Evolutionary conservation across 2,113 vertebrate genomes (phyloP).

Genomic region (Phalacrocorax aristotelis): DNA sequence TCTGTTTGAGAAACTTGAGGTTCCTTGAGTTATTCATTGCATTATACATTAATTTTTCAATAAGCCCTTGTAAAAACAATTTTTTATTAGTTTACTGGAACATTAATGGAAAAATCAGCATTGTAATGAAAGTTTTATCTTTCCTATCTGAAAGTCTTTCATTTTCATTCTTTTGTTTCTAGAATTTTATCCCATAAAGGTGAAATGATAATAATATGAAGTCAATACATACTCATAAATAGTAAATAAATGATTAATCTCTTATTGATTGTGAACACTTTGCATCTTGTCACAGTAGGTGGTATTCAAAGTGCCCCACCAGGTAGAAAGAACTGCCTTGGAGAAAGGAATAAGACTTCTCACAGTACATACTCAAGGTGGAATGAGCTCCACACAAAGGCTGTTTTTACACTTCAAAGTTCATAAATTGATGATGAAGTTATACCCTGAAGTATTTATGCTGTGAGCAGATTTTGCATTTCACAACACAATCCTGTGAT

Average conservation of each 20-base stretch:
- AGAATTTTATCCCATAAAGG: not conserved
- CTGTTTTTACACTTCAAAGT: not conserved
- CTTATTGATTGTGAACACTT: not conserved
- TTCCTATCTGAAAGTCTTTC: not conserved
- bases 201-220: not conserved
- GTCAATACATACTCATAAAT: not conserved
- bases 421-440: not conserved
- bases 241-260: not conserved
- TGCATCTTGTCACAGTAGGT: not conserved
- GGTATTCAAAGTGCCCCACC: not conserved
- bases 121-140: not conserved
- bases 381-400: not conserved
- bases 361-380: not conserved
- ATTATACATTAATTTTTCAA: not conserved
- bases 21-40: not conserved
- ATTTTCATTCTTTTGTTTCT: not conserved
- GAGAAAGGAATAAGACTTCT: not conserved
- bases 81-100: not conserved
- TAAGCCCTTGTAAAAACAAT: not conserved
- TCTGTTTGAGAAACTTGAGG: not conserved
- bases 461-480: not conserved
- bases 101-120: not conserved
- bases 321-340: not conserved
- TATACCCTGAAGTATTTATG: not conserved
- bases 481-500: not conserved